Evolutionary conservation across 1,140 invertebrate species (phyloP).

Genomic region (Ephestia elutella): DNA sequence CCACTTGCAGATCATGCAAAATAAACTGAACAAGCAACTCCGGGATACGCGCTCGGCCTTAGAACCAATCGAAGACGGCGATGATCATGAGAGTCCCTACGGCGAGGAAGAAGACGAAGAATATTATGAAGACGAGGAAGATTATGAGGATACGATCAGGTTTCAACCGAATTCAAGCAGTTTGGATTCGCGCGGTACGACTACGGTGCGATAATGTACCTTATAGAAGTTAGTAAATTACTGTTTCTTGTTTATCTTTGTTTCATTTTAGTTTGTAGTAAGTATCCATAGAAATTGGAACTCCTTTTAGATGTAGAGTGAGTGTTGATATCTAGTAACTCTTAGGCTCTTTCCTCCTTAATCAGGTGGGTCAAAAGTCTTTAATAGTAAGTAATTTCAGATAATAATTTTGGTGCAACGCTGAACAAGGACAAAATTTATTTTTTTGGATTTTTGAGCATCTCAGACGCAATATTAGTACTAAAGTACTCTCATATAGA

Average conservation of each 20-base stretch:
- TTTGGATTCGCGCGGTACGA: not conserved
- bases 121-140: constrained; percentile 33
- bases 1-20: constrained; percentile 51
- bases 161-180: not conserved
- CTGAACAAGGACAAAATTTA: too few species aligned
- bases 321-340: too few species aligned
- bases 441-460: too few species aligned
- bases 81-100: constrained; percentile 19
- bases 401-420: too few species aligned
- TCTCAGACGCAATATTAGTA: too few species aligned
- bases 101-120: constrained; percentile 24
- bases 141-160: constrained; percentile 17
- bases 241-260: not conserved
- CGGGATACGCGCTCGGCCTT: constrained; percentile 19
- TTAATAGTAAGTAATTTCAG: too few species aligned
- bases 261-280: not conserved
- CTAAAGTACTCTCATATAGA: too few species aligned
- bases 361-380: too few species aligned
- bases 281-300: too few species aligned
- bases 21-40: constrained; percentile 41
- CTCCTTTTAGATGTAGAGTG: too few species aligned
- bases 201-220: not conserved
- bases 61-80: constrained; percentile 15
- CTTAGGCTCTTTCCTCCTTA: too few species aligned
- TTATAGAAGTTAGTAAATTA: constrained; percentile 7